Percentiles rank a stretch among this genome's conserved stretches.
phyloP scores from a whole-genome alignment of 2,797 vertebrate species.

The Hydrophis major region DNA sequence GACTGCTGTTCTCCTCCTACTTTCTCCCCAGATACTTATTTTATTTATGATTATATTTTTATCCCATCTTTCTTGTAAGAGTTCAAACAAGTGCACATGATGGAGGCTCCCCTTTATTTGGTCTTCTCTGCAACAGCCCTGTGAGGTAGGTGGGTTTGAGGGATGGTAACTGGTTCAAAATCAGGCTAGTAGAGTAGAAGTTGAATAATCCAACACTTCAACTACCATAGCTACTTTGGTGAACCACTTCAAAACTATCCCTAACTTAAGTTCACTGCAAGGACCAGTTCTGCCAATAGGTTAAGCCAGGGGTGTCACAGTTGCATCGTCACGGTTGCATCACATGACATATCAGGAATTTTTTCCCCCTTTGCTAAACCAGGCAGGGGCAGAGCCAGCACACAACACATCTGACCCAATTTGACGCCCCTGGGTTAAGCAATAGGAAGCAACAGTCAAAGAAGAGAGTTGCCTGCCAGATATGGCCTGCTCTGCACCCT shows the following conservation, averaged over 20 bases:
- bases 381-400: too few species aligned
- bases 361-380: too few species aligned
- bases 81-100: neutral
- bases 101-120: neutral
- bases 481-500: neutral
- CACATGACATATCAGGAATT: too few species aligned
- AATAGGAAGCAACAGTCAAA: neutral
- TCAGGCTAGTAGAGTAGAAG: neutral
- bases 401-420: too few species aligned
- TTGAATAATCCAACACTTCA: neutral
- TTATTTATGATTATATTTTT: neutral
- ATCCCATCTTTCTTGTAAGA: neutral
- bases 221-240: neutral
- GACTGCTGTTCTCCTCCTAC: neutral
- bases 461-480: neutral
- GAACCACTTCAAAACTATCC: neutral
- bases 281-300: neutral
- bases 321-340: too few species aligned
- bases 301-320: neutral
- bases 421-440: neutral
- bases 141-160: neutral
- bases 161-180: neutral
- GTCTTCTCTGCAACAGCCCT: neutral
- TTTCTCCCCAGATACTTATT: neutral
- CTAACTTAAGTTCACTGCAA: neutral